Percentiles rank a stretch among this genome's conserved stretches.
Conservation (phyloP, 2,113 vertebrate genomes). For the Mormyrus lacerda region DNA sequence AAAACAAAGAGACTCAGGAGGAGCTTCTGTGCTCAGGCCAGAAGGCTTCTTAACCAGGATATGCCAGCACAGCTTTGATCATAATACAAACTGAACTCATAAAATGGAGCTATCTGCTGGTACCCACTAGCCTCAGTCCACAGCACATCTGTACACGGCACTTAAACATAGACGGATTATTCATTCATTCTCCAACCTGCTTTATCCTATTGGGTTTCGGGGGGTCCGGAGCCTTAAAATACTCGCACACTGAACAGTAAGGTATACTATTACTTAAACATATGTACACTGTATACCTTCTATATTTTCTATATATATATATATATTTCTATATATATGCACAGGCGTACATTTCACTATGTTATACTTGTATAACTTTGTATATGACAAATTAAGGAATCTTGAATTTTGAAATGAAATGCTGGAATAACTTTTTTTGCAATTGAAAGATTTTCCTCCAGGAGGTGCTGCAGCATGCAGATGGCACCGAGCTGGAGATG, state of each 20-base stretch:
- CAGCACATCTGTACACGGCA: neutral
- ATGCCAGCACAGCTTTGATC: neutral
- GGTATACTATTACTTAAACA: neutral
- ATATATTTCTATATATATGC: too few relatives aligned
- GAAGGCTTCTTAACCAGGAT: neutral
- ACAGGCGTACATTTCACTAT: neutral
- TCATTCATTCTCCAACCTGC: too few relatives aligned
- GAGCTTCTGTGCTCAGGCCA: neutral
- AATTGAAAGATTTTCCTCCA: conserved; percentile 67
- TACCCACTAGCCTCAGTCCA: neutral
- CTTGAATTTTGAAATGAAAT: neutral
- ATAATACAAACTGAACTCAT: neutral
- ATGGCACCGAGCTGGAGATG: conserved; percentile 83
- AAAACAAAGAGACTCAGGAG: neutral
- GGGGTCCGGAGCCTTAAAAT: too few relatives aligned
- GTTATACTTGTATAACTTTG: neutral
- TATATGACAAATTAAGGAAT: neutral
- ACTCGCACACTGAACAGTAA: neutral
- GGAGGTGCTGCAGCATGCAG: conserved; percentile 74
- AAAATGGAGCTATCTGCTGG: neutral
- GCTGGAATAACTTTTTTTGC: neutral
- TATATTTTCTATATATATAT: too few relatives aligned
- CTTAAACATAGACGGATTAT: neutral
- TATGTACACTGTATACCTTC: neutral
- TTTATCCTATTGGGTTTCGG: too few relatives aligned